phyloP scores from a whole-genome alignment of 1,140 invertebrate genomes.

The Palaemon carinicauda region DNA sequence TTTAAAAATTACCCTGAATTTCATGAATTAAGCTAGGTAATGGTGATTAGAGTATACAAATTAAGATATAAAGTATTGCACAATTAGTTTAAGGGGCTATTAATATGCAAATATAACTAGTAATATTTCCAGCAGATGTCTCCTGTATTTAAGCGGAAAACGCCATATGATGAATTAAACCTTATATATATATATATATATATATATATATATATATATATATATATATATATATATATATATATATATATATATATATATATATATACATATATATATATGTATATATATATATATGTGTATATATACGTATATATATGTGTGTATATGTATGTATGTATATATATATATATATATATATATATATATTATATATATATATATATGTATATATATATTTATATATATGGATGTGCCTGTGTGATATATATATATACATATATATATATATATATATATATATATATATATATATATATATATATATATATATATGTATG shows the following conservation, averaged over 20 bases:
- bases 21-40: too few species aligned
- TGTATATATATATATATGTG: constrained; percentile 16
- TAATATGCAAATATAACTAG: neutral
- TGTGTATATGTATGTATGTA: constrained; percentile 18
- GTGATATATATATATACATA: neutral
- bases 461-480: constrained; percentile 15
- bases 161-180: neutral
- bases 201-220: constrained; percentile 15
- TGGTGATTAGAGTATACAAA: too few species aligned
- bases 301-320: constrained; percentile 26
- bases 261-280: constrained; percentile 8
- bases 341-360: constrained; percentile 32
- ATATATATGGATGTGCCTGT: constrained; percentile 13
- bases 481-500: constrained; percentile 9
- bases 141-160: neutral
- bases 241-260: constrained; percentile 15
- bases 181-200: constrained; percentile 6
- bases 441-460: constrained; percentile 15
- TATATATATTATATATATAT: constrained; percentile 27
- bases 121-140: neutral
- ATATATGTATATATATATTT: constrained; percentile 28
- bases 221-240: constrained; percentile 15
- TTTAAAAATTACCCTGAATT: too few species aligned
- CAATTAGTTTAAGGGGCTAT: too few species aligned
- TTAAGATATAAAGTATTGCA: too few species aligned